Percentiles rank a stretch among this genome's conserved stretches.
phyloP scores from a whole-genome alignment of 2,888 invertebrate species.

The Lycophotia porphyrea region DNA sequence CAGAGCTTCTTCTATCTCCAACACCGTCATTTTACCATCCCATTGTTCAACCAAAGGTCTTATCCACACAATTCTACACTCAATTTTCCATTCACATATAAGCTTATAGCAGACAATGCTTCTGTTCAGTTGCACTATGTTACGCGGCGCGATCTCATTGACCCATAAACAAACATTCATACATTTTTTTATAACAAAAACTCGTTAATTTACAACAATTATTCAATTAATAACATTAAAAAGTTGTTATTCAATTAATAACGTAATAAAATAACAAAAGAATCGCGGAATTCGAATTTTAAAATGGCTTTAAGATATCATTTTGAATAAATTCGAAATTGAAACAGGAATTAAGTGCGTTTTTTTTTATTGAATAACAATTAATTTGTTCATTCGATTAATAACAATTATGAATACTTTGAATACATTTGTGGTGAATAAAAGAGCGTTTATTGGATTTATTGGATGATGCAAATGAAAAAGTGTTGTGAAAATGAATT shows the following conservation, averaged over 20 bases:
- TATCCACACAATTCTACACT: conserved; percentile 77
- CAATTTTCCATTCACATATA: conserved; percentile 86
- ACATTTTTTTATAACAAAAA: conserved; percentile 51
- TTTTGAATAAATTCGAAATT: conserved; percentile 36
- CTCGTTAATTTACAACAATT: conserved; percentile 31
- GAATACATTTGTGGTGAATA: conserved; percentile 49
- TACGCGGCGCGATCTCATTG: conserved; percentile 82
- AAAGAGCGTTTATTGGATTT: conserved; percentile 67
- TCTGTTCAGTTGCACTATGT: conserved; percentile 85
- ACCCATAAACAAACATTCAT: conserved; percentile 76
- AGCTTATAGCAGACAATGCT: conserved; percentile 85
- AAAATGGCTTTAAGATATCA: conserved; percentile 8
- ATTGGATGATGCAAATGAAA: conserved; percentile 74
- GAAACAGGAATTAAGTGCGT: conserved; percentile 26
- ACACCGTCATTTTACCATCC: background rate
- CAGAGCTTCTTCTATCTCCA: background rate
- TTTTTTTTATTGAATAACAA: conserved; percentile 17
- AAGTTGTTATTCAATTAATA: conserved; percentile 21
- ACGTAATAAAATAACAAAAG: conserved; percentile 20
- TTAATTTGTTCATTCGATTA: conserved; percentile 16
- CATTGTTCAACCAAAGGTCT: conserved; percentile 53
- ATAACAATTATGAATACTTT: conserved; percentile 49
- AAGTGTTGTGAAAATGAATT: conserved; percentile 83
- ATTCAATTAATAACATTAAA: conserved; percentile 35
- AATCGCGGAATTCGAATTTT: background rate